Conservation (phyloP, 2,888 invertebrate species). For the Lasius platythorax region DNA sequence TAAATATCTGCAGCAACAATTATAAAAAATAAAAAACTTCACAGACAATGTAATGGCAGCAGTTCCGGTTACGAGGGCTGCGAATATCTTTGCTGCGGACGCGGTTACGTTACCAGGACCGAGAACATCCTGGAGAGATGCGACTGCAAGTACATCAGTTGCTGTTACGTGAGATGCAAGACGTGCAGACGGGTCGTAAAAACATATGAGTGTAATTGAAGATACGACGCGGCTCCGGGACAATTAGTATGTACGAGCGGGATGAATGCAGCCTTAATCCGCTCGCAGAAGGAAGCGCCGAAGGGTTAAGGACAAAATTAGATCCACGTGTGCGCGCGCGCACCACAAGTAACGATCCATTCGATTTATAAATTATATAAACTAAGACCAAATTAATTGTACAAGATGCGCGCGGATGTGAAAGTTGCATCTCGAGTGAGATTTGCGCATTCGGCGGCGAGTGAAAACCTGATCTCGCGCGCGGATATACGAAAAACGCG, state of each 20-base stretch:
- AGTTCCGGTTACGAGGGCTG: slow-evolving; percentile 90
- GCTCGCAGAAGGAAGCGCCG: not conserved
- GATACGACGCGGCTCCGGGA: not conserved
- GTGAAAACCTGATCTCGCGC: slow-evolving; percentile 3
- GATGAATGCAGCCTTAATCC: not conserved
- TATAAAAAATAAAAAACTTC: slow-evolving; percentile 61
- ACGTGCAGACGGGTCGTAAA: slow-evolving; percentile 91
- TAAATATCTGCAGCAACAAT: not conserved
- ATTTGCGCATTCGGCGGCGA: not conserved
- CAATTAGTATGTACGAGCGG: not conserved
- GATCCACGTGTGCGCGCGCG: not conserved
- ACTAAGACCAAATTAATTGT: not conserved
- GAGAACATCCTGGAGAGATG: slow-evolving; percentile 91
- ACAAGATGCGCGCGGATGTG: not conserved
- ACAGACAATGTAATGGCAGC: slow-evolving; percentile 91
- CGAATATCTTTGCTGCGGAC: slow-evolving; percentile 93
- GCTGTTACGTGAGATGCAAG: slow-evolving; percentile 95
- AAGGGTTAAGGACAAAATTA: not conserved
- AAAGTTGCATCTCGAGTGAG: not conserved
- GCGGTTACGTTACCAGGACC: slow-evolving; percentile 91
- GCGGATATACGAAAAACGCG: not conserved
- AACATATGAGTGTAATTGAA: slow-evolving; percentile 91
- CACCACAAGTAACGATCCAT: not conserved
- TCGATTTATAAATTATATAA: not conserved
- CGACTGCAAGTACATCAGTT: slow-evolving; percentile 95